Evolutionary conservation across 2,888 invertebrate genomes (phyloP), one percentile per base, ranked within the genome.

Genomic region (Hipparchia sbordonii): DNA sequence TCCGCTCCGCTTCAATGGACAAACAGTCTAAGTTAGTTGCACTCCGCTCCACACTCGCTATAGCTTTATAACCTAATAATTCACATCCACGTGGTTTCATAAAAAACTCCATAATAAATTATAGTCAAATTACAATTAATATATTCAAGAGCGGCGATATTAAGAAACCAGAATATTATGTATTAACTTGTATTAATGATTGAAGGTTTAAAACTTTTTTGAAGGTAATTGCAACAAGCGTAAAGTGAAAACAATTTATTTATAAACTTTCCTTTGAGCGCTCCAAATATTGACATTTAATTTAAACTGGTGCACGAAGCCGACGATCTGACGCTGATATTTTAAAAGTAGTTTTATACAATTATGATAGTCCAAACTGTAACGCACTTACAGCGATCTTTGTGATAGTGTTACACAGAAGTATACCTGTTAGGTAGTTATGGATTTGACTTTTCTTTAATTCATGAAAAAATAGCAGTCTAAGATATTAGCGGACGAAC

Each of bases 201-300:
- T 89, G 87, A 89, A 89, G 90, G 89, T 90, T 87, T 84, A 73
- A 75, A 71, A 75, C 83, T 74, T 87, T 87, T 86, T 85, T 87
- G 87, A 89, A 89, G 87, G 89, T 85, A 89, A 89, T 88, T 87
- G 85, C 83, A 77, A 82, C 89, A 82, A 84, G 85, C 86, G 88
- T 89, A 80, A 86, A 90, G 89, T 87, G 90, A 91, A 91, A 91
- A 87, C 85, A 85, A 81, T 80, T 85, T 87, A 85, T 84, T 86
- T 88, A 86, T 83, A 85, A 88, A 87, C 87, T 86, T 89, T 87
- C 87, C 83, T 87, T 87, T 85, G 84, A 84, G 82, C 88, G 92
- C 87, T 91, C 91, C 85, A 89, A 85, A 87, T 91, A 89, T 85
- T 87, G 87, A 85, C 87, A 87, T 87, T 89, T 85, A 86, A 81